phyloP scores from a whole-genome alignment of 2,888 invertebrate species.

The Acleris laterana region DNA sequence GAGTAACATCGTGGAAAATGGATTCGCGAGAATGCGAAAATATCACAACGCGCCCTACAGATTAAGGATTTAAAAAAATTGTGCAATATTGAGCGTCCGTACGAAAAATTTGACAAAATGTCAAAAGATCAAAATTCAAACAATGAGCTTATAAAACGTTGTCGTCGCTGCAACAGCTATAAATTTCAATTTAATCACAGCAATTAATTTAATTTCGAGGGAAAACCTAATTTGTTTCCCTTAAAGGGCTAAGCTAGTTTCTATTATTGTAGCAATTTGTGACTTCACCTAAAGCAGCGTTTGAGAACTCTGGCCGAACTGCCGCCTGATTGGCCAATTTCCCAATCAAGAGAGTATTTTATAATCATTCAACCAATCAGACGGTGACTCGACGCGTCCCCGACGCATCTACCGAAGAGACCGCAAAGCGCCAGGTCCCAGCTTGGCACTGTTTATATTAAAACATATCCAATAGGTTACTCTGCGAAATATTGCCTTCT shows the following conservation, averaged over 20 bases:
- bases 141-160: slow-evolving; percentile 21
- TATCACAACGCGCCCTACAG: slow-evolving; percentile 24
- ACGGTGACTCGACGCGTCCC: neutral
- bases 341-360: neutral
- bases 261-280: slow-evolving; percentile 24
- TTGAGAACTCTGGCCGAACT: neutral
- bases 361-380: slow-evolving; percentile 3
- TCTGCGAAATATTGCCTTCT: neutral
- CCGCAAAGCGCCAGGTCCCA: slow-evolving; percentile 40
- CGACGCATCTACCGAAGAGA: slow-evolving; percentile 16
- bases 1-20: slow-evolving; percentile 45
- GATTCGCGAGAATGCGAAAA: slow-evolving; percentile 18
- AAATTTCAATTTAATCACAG: slow-evolving; percentile 32
- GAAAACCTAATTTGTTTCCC: slow-evolving; percentile 16
- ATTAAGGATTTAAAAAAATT: slow-evolving; percentile 20
- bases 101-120: slow-evolving; percentile 25
- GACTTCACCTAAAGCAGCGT: slow-evolving; percentile 13
- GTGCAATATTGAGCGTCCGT: slow-evolving; percentile 34
- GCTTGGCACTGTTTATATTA: slow-evolving; percentile 57
- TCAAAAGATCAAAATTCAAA: slow-evolving; percentile 18
- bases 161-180: slow-evolving; percentile 25
- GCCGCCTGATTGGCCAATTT: neutral
- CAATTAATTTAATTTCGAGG: slow-evolving; percentile 24
- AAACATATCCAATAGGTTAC: slow-evolving; percentile 20
- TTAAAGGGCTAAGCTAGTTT: slow-evolving; percentile 3